Evolutionary conservation across 2,113 vertebrate genomes (phyloP).

Genomic region (Neogobius melanostomus): DNA sequence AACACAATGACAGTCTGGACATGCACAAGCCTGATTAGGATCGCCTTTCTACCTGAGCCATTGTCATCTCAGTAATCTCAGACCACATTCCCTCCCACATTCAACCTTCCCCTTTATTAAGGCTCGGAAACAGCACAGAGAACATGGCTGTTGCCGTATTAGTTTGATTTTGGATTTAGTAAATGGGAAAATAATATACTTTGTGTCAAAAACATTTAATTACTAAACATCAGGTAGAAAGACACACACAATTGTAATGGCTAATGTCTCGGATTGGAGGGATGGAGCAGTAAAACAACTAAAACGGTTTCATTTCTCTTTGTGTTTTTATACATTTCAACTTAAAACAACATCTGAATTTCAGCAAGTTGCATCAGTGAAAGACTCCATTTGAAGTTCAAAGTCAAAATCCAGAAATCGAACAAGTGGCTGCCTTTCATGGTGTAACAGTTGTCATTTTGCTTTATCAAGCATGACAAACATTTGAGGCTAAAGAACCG

Average conservation of each 20-base stretch:
- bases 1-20: too few relatives aligned
- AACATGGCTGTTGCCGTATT: neutral
- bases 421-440: conserved; percentile 49
- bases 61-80: neutral
- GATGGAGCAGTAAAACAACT: conserved; percentile 46
- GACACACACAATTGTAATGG: neutral
- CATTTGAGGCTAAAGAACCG: conserved; percentile 3
- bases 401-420: conserved; percentile 47
- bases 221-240: neutral
- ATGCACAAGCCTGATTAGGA: too few relatives aligned
- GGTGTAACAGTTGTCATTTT: conserved; percentile 50
- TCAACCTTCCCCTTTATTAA: neutral
- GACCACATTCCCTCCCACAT: neutral
- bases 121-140: neutral
- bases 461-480: conserved; percentile 47
- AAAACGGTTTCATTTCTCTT: conserved; percentile 16
- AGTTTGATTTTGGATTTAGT: neutral
- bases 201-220: neutral
- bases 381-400: conserved; percentile 43
- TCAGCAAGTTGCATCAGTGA: conserved; percentile 66
- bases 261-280: conserved; percentile 13
- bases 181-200: neutral
- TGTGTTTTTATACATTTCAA: conserved; percentile 39
- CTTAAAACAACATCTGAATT: conserved; percentile 57
- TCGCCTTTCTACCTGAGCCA: too few relatives aligned